A percentile compares a stretch with the other conserved stretches of the same genome.
Conservation (phyloP, 2,797 vertebrate species). For the Momotus momota region DNA sequence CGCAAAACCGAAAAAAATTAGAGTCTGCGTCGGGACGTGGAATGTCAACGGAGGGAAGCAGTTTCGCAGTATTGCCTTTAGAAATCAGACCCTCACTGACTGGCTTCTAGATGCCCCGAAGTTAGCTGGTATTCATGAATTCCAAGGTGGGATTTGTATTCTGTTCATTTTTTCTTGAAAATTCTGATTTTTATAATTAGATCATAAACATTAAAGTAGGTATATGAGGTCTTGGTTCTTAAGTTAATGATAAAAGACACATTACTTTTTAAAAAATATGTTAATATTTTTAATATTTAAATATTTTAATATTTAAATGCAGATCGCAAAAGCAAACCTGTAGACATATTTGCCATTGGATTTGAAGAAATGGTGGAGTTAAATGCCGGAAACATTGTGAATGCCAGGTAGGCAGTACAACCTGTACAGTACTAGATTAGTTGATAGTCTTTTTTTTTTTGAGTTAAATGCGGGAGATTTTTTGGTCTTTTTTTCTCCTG, state of each 20-base stretch:
- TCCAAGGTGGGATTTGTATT: conserved; percentile 85
- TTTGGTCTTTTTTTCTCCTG: background rate
- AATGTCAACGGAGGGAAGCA: conserved; percentile 98
- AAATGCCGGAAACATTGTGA: conserved; percentile 98
- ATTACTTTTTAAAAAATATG: background rate
- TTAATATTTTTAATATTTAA: too few relatives aligned
- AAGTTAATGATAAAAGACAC: background rate
- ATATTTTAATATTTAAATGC: conserved; percentile 21
- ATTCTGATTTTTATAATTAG: background rate
- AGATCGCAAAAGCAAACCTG: conserved; percentile 91
- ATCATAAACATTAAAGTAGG: background rate
- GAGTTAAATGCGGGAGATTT: background rate
- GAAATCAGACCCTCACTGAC: conserved; percentile 97
- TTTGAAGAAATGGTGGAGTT: conserved; percentile 99
- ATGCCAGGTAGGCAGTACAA: conserved; percentile 87
- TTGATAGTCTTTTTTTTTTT: background rate
- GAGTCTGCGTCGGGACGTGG: conserved; percentile 95
- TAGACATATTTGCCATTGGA: conserved; percentile 97
- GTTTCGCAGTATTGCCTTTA: conserved; percentile 97
- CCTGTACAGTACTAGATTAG: background rate
- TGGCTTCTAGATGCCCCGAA: conserved; percentile 96
- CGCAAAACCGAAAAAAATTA: conserved; percentile 90
- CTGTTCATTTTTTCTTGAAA: background rate
- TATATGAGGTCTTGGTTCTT: background rate
- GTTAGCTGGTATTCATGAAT: conserved; percentile 90